A percentile compares a stretch with the other conserved stretches of the same genome.
These are phyloP conservation scores for Electrona antarctica DNA, from an alignment of 2,113 vertebrate genomes.

Conservation along the genomic window DNA sequence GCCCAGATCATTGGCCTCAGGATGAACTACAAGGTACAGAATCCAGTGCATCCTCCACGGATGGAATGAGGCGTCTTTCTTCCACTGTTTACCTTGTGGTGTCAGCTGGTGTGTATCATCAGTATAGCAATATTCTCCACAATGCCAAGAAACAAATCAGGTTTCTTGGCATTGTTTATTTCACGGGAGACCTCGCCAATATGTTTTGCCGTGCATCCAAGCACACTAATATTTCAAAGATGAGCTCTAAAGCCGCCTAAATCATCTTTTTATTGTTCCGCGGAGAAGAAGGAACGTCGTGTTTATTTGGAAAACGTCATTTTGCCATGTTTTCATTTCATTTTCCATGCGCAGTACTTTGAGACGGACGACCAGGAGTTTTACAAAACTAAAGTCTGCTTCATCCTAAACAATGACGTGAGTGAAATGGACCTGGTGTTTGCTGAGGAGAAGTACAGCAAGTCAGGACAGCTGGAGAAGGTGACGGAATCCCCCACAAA, in stretches of 20 bases:
- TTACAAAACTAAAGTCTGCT: conserved; percentile 99
- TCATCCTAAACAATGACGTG: conserved; percentile 97
- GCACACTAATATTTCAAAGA: conserved; percentile 39
- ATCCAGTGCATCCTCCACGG: conserved; percentile 6
- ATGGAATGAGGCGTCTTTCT: conserved; percentile 16
- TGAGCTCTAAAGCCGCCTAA: conserved; percentile 24
- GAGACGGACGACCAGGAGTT: conserved; percentile 98
- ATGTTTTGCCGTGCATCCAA: conserved; percentile 51
- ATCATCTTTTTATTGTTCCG: conserved; percentile 27
- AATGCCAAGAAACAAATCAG: conserved; percentile 44
- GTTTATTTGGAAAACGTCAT: conserved; percentile 55
- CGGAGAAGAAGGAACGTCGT: conserved; percentile 33
- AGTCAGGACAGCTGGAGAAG: conserved; percentile 95
- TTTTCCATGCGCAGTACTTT: conserved; percentile 87
- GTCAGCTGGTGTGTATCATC: conserved; percentile 50
- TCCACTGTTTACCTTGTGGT: conserved; percentile 43
- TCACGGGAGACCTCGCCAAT: conserved; percentile 23
- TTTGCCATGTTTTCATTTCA: conserved; percentile 44
- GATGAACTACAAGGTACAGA: conserved; percentile 97
- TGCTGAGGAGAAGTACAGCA: conserved; percentile 97
- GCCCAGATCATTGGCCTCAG: conserved; percentile 97
- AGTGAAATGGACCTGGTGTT: conserved; percentile 98
- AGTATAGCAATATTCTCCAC: conserved; percentile 24
- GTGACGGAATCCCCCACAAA: conserved; percentile 76
- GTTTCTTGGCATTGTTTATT: conserved; percentile 42